Evolutionary conservation across 1,140 invertebrate genomes (phyloP), one percentile per base, ranked within the genome.

Genomic region (Paramacrobiotus metropolitanus): DNA sequence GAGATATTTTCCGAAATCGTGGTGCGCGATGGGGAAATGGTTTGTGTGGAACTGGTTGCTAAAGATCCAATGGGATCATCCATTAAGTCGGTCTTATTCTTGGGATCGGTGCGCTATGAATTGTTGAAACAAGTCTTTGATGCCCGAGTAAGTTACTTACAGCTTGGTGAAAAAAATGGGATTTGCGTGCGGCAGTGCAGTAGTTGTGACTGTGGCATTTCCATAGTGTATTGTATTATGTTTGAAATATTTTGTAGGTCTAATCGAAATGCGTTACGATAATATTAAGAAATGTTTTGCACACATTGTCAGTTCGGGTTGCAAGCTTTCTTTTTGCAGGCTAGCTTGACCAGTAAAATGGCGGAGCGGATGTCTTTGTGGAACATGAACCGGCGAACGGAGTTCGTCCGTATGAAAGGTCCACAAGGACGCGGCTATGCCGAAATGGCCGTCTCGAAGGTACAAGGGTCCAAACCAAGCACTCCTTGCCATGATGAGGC

Each of bases 341-440:
- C 88, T 2, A 93, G 88, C 70, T 71, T 93, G 63, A 87, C 87
- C 66, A 87, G 85, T 40, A 91, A 91, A 77, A 84, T 95, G 78
- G 90, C 89, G 61, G 88, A 94, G 75, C 80, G 87, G 67, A 92
- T 95, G 85, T n/a, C n/a, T n/a, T n/a, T n/a, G n/a, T 92, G 89
- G 21, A 86, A 94, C 29, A 66, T 64, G 29, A 65, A 71, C 60
- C 85, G 89, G 67, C 80, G 92, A 66, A 86, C 92, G 67, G 93
- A 97, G 76, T 98, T 95, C 77, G 89, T 97, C 30, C 80, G 89
- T 61, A 93, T 98, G 88, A 87, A 92, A 74, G 93, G 93, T 60
- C 92, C 93, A 18, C 82, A 85, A 69, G 87, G 87, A 15, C 95
- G 95, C 77, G 93, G 93, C 0, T 87, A 92, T 73, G 92, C 92